These are phyloP conservation scores for Cephalopholis sonnerati DNA, from an alignment of 2,113 vertebrate genomes.

Conservation along the genomic window DNA sequence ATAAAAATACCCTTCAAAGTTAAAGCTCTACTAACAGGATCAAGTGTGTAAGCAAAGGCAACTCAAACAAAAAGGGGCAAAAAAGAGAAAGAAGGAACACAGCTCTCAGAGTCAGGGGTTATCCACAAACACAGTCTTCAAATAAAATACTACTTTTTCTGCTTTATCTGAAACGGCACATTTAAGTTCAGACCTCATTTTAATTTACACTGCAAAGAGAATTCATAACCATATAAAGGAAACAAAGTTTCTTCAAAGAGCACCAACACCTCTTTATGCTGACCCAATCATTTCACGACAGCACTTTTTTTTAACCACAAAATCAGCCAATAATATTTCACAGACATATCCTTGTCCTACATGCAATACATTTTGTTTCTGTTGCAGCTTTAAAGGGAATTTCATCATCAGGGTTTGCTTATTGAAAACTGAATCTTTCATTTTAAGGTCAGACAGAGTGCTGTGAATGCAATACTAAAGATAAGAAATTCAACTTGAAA, in stretches of 20 bases:
- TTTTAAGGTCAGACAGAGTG: neutral
- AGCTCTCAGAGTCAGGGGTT: constrained; percentile 12
- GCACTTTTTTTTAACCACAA: neutral
- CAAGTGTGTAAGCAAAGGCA: constrained; percentile 25
- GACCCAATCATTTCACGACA: constrained; percentile 13
- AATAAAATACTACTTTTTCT: constrained; percentile 16
- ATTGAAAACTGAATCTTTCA: constrained; percentile 6
- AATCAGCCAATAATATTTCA: constrained; percentile 19
- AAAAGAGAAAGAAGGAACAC: neutral
- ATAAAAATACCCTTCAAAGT: constrained; percentile 42
- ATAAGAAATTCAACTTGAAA: neutral
- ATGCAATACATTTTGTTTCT: neutral
- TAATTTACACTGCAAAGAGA: constrained; percentile 25
- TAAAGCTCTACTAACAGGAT: constrained; percentile 51
- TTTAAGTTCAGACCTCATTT: constrained; percentile 37
- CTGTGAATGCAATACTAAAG: neutral
- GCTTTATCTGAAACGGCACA: constrained; percentile 1
- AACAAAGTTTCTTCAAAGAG: constrained; percentile 41
- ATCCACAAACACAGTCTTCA: constrained; percentile 29
- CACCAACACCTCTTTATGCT: constrained; percentile 12
- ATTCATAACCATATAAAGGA: constrained; percentile 19
- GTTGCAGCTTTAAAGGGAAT: neutral
- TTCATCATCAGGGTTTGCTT: constrained; percentile 27
- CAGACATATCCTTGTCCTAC: constrained; percentile 26
- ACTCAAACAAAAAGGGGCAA: neutral